Conservation (phyloP, 2,888 invertebrate species). For the Phyllotreta striolata region DNA sequence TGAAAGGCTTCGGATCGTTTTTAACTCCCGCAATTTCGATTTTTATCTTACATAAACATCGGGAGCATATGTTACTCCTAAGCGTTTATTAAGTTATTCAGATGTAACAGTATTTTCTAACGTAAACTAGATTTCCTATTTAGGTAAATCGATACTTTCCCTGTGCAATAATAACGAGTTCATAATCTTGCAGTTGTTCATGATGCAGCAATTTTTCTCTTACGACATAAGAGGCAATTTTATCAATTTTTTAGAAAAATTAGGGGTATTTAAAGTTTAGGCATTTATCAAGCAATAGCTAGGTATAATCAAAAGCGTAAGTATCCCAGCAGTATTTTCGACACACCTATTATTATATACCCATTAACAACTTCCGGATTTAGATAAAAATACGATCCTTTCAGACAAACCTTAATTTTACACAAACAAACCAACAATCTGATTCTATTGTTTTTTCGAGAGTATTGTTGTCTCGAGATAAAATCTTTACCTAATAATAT, state of each 20-base stretch:
- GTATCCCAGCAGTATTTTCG: not conserved
- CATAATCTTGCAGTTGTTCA: too few species aligned
- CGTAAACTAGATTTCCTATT: too few species aligned
- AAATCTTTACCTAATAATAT: slow-evolving; percentile 5
- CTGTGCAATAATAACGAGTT: too few species aligned
- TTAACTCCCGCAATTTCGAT: not conserved
- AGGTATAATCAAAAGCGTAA: not conserved
- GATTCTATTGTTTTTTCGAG: slow-evolving; percentile 15
- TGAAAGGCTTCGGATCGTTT: slow-evolving; percentile 3
- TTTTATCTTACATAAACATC: not conserved
- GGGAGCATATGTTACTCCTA: not conserved
- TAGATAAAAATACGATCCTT: not conserved
- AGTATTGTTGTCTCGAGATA: slow-evolving; percentile 18
- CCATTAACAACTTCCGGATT: slow-evolving; percentile 13
- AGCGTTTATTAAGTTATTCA: too few species aligned
- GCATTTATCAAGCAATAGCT: too few species aligned
- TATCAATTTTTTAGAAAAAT: too few species aligned
- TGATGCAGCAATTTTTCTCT: too few species aligned
- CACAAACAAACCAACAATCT: slow-evolving; percentile 11
- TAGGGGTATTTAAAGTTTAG: too few species aligned
- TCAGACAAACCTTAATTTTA: slow-evolving; percentile 11
- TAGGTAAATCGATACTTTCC: too few species aligned
- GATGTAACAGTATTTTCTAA: too few species aligned
- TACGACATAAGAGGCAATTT: too few species aligned
- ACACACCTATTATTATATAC: slow-evolving; percentile 1